Percentiles rank a stretch among this genome's conserved stretches.
Evolutionary conservation across 2,797 vertebrate genomes (phyloP).

Genomic region (Masticophis lateralis): DNA sequence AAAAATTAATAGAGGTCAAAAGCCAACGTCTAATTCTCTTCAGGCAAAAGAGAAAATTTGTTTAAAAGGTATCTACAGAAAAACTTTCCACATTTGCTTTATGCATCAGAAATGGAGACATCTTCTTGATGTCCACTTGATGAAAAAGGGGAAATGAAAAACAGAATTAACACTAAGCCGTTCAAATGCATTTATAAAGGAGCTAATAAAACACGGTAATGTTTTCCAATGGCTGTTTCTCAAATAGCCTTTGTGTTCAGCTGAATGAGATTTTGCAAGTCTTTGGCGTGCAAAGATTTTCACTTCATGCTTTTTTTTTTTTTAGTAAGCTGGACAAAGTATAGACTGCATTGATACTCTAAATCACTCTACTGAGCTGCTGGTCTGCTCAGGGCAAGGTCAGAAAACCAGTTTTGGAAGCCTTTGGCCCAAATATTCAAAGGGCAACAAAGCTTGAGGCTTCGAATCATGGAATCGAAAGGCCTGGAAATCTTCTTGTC

Average conservation of each 20-base stretch:
- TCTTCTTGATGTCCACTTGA: slow-evolving; percentile 58
- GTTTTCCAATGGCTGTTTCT: slow-evolving; percentile 40
- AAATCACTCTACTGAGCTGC: neutral
- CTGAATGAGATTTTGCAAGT: slow-evolving; percentile 24
- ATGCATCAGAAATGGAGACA: slow-evolving; percentile 58
- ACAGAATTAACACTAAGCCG: slow-evolving; percentile 42
- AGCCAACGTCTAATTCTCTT: slow-evolving; percentile 62
- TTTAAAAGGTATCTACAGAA: slow-evolving; percentile 54
- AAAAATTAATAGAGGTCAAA: slow-evolving; percentile 67
- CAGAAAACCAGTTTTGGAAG: neutral
- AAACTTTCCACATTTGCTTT: slow-evolving; percentile 29
- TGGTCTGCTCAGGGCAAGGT: neutral
- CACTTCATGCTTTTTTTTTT: neutral
- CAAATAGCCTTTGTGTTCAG: slow-evolving; percentile 30
- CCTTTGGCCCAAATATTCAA: neutral
- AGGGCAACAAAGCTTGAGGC: neutral
- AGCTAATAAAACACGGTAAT: slow-evolving; percentile 1
- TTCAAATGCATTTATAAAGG: slow-evolving; percentile 32
- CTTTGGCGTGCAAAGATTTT: neutral
- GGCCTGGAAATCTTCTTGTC: no score
- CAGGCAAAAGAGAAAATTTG: slow-evolving; percentile 59
- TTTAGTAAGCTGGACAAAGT: neutral
- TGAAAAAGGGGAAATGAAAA: slow-evolving; percentile 56
- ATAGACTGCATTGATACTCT: neutral
- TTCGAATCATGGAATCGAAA: neutral